Percentiles rank a stretch among this genome's conserved stretches.
Conservation (phyloP, 2,113 vertebrate genomes). For the Girardinichthys multiradiatus region DNA sequence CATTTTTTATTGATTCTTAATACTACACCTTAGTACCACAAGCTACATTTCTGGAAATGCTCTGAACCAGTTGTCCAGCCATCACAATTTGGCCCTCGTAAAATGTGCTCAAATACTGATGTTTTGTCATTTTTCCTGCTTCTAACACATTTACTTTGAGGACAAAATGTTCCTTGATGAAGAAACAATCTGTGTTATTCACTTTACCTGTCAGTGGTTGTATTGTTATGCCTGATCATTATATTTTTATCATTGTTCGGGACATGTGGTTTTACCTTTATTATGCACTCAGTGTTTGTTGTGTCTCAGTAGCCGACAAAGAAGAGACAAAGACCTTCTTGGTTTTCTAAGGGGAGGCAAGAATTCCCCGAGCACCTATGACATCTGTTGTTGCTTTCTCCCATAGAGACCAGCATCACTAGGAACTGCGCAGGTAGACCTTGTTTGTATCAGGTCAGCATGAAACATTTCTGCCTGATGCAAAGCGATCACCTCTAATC, state of each 20-base stretch:
- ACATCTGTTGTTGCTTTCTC: constrained; percentile 63
- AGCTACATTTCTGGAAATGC: too few relatives aligned
- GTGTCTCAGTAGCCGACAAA: background rate
- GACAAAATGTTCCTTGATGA: background rate
- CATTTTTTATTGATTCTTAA: too few relatives aligned
- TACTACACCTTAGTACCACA: too few relatives aligned
- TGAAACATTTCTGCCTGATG: constrained; percentile 17
- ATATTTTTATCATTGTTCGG: background rate
- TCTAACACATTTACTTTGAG: background rate
- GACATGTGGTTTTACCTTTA: background rate
- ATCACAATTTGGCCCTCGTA: too few relatives aligned
- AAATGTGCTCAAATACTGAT: too few relatives aligned
- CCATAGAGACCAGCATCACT: constrained; percentile 75
- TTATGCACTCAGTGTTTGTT: background rate
- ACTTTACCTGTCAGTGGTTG: background rate
- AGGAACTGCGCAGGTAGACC: constrained; percentile 42
- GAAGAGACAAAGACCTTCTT: constrained; percentile 12
- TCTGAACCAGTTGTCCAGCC: too few relatives aligned
- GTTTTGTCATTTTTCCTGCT: background rate
- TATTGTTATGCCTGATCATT: background rate
- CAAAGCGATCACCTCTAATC: background rate
- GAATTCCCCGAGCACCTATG: constrained; percentile 55
- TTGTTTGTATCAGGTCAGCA: constrained; percentile 45
- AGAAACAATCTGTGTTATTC: background rate
- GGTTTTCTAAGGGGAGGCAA: constrained; percentile 21